Evolutionary conservation across 2,113 vertebrate species (phyloP).

Genomic region (Phoenicopterus ruber): DNA sequence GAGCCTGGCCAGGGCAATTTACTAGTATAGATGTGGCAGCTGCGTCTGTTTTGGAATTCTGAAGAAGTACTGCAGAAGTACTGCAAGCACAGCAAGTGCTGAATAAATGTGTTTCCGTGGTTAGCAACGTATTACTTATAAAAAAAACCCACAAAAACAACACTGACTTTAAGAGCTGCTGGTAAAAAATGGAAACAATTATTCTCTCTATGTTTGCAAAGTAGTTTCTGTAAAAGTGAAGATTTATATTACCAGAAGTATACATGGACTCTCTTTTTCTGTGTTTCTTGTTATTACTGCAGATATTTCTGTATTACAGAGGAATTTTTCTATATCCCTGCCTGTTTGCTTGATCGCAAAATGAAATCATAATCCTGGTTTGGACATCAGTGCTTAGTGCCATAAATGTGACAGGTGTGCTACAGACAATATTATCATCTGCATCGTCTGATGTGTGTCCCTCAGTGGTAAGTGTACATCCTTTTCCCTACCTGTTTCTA

Average conservation of each 20-base stretch:
- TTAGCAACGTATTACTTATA: not conserved
- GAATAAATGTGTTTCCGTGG: not conserved
- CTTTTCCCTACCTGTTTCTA: not conserved
- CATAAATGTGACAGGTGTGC: not conserved
- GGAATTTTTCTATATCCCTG: not conserved
- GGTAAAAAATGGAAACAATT: constrained; percentile 18
- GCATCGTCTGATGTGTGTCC: not conserved
- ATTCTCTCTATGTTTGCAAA: not conserved
- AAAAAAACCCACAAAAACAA: not conserved
- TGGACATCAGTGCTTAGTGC: not conserved
- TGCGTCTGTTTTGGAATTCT: not conserved
- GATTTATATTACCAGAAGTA: not conserved
- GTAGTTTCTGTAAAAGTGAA: not conserved
- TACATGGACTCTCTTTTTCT: not conserved
- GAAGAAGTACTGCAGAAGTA: not conserved
- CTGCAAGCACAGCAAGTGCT: not conserved
- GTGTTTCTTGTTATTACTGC: not conserved
- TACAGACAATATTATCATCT: not conserved
- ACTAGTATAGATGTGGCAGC: not conserved
- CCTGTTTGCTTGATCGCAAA: not conserved
- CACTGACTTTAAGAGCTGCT: not conserved
- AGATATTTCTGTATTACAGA: not conserved
- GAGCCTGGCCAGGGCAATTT: not conserved
- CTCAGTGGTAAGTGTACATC: not conserved
- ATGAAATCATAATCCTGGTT: not conserved